Evolutionary conservation across 2,888 invertebrate genomes (phyloP), one percentile per base, ranked within the genome.

Genomic region (Caenorhabditis sp.): DNA sequence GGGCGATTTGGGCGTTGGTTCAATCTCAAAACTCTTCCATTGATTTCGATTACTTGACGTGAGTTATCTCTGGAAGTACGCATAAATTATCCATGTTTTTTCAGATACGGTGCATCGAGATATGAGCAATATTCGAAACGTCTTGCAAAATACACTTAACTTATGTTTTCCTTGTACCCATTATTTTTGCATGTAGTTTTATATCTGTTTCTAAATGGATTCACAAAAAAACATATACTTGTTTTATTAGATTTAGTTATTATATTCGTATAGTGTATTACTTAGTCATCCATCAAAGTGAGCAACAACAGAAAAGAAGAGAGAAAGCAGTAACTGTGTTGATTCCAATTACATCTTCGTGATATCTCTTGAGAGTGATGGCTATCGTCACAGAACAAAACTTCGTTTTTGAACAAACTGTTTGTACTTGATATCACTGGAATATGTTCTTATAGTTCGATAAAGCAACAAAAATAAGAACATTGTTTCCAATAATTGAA

Each of bases 1-100:
- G 87, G 87, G 59, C 82, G 1, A 52, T 85, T 7, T 87, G 87
- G 87, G 84, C 84, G 12, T 76, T 87, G 12, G 84, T 84, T 26
- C 87, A 87, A 62, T 71, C 84, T 1, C 82, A 84, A 76, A 74
- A 82, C 63, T 86, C 87, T 0, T 71, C 76, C 0, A 86, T 87
- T 58, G 81, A 87, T 27, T 87, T 87, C 59, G 84, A 86, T 64
- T 86, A 83, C 65, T 70, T 87, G 43, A 70, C 63, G 74, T 86
- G 72, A 67, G 50, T 31, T 52, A 7, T 31, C 4, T 7, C 31
- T n/a, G n/a, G n/a, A n/a, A n/a, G n/a, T 36, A 31, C 12, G n/a
- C 12, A 43, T 59, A 25, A 38, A 52, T 17, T 14, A 10, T 27
- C 14, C 25, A n/a, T 43, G 60, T 31, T 31, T 31, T 31, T 76